Conservation (phyloP, 2,113 vertebrate genomes). For the Hippocampus barbouri region DNA sequence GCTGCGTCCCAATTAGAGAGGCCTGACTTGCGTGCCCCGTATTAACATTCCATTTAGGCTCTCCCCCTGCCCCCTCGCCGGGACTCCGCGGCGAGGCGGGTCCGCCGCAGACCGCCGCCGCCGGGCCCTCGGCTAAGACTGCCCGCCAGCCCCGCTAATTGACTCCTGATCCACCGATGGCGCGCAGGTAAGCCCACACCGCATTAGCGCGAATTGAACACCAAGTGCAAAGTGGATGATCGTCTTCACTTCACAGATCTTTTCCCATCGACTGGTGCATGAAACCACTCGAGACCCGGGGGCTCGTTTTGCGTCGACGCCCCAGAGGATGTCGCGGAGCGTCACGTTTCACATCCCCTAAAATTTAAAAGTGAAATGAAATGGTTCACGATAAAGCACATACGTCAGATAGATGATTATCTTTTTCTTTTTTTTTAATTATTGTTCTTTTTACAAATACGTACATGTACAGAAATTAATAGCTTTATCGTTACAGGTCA, state of each 20-base stretch:
- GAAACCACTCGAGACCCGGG: background rate
- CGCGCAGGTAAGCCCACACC: slow-evolving; percentile 40
- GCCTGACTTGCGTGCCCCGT: slow-evolving; percentile 75
- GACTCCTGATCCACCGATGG: slow-evolving; percentile 62
- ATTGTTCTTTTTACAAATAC: no score
- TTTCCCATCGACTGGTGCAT: background rate
- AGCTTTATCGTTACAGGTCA: no score
- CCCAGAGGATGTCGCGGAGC: background rate
- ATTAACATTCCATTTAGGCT: slow-evolving; percentile 81
- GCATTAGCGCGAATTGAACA: slow-evolving; percentile 55
- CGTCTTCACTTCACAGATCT: slow-evolving; percentile 18
- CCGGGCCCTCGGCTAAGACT: slow-evolving; percentile 44
- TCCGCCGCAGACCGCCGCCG: slow-evolving; percentile 53
- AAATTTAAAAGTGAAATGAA: background rate
- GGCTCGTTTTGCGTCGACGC: slow-evolving; percentile 7
- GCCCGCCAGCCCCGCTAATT: slow-evolving; percentile 65
- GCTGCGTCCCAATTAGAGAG: slow-evolving; percentile 82
- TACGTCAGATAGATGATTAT: no score
- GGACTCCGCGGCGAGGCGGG: slow-evolving; percentile 43
- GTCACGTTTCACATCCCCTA: slow-evolving; percentile 5
- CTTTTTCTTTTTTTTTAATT: no score
- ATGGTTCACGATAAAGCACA: no score
- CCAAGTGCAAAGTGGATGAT: slow-evolving; percentile 33
- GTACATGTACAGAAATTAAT: no score
- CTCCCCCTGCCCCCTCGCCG: slow-evolving; percentile 56